Percentiles rank a stretch among this genome's conserved stretches.
Evolutionary conservation across 2,797 vertebrate species (phyloP).

Genomic region (Poeciliopsis presidionis): DNA sequence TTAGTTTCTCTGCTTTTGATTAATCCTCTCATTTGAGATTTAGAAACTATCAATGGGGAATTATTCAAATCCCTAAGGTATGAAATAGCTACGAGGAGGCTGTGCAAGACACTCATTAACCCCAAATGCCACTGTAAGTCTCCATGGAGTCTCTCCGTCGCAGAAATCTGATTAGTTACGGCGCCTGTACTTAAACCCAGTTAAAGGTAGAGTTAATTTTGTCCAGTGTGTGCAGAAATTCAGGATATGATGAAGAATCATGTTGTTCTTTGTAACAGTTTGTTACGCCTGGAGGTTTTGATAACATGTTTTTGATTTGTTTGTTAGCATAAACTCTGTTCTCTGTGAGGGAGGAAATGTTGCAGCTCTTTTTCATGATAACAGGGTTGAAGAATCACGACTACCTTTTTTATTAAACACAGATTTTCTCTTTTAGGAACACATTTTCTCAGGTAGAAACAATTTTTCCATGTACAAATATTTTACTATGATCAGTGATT

Average conservation of each 20-base stretch:
- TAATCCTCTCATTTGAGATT: slow-evolving; percentile 81
- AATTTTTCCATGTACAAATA: not conserved
- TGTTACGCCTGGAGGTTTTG: not conserved
- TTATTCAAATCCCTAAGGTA: slow-evolving; percentile 82
- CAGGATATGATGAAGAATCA: slow-evolving; percentile 24
- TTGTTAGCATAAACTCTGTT: not conserved
- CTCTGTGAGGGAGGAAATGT: no score
- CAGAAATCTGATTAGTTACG: slow-evolving; percentile 77
- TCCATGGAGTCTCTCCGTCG: slow-evolving; percentile 65
- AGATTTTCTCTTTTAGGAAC: not conserved
- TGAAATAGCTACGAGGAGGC: slow-evolving; percentile 76
- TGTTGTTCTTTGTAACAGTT: slow-evolving; percentile 28
- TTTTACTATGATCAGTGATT: not conserved
- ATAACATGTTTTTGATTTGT: not conserved
- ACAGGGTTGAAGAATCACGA: not conserved
- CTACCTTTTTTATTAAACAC: not conserved
- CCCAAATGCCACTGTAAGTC: slow-evolving; percentile 75
- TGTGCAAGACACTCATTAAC: slow-evolving; percentile 81
- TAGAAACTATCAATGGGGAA: slow-evolving; percentile 81
- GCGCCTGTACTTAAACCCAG: slow-evolving; percentile 74
- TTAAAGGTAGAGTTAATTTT: slow-evolving; percentile 75
- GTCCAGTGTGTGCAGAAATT: slow-evolving; percentile 47
- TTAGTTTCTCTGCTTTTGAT: slow-evolving; percentile 75
- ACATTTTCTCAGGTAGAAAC: not conserved
- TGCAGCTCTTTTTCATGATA: no score